Percentiles rank a stretch among this genome's conserved stretches.
Conservation (phyloP, 1,140 invertebrate species). For the Drosophila willistoni region DNA sequence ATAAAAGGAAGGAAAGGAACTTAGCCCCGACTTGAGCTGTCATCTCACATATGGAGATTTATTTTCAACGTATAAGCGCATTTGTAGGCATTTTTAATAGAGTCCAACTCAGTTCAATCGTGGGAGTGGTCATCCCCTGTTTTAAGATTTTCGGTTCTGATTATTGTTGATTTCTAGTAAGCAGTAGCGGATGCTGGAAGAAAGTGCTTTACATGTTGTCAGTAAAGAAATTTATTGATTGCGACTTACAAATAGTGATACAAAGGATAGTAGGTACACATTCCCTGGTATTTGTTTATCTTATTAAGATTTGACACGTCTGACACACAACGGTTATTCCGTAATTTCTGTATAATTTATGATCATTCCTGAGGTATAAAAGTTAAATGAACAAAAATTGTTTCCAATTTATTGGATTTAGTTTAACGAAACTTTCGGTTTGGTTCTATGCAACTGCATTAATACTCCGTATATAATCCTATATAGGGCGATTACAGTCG, state of each 20-base stretch:
- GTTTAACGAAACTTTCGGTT: too few relatives aligned
- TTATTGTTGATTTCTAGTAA: neutral
- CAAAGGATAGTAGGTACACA: too few relatives aligned
- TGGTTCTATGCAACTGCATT: too few relatives aligned
- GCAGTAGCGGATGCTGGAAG: neutral
- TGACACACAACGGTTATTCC: too few relatives aligned
- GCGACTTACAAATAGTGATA: neutral
- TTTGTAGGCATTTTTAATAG: conserved; percentile 78
- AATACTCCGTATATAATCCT: too few relatives aligned
- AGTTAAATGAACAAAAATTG: too few relatives aligned
- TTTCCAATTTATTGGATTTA: too few relatives aligned
- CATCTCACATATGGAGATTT: conserved; percentile 77
- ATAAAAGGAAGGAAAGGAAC: conserved; percentile 4
- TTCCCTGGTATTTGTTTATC: too few relatives aligned
- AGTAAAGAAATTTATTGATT: conserved; percentile 1
- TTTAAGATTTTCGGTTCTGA: neutral
- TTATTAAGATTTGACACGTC: too few relatives aligned
- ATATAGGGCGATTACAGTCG: neutral
- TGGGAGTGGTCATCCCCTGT: neutral
- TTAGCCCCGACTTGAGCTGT: conserved; percentile 39
- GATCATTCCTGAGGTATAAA: too few relatives aligned
- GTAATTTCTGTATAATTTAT: too few relatives aligned
- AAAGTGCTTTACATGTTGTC: conserved; percentile 1
- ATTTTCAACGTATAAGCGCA: conserved; percentile 71
- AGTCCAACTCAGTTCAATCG: conserved; percentile 32